Percentiles rank a stretch among this genome's conserved stretches.
phyloP scores from a whole-genome alignment of 2,888 invertebrate genomes.

The Synergus japonicus region DNA sequence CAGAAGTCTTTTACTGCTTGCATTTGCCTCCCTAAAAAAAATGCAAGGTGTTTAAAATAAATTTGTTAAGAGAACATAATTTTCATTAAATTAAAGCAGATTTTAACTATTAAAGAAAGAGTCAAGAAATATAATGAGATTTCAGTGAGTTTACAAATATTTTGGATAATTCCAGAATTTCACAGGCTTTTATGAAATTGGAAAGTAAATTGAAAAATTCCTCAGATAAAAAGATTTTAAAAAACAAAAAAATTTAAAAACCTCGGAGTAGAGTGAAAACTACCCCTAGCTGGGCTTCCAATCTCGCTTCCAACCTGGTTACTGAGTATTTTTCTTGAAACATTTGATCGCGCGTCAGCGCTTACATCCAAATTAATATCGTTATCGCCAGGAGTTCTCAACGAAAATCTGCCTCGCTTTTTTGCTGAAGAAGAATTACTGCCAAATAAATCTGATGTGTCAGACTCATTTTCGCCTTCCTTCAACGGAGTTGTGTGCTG shows the following conservation, averaged over 20 bases:
- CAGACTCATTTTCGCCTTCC: constrained; percentile 7
- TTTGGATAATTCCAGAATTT: no score
- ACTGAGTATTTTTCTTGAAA: background rate
- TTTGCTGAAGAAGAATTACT: constrained; percentile 3
- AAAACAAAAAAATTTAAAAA: background rate
- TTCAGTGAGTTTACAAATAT: no score
- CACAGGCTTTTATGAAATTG: no score
- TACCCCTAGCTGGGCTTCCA: background rate
- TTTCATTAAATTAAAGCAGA: background rate
- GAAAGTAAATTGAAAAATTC: no score
- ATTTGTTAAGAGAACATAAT: background rate
- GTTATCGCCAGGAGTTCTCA: background rate
- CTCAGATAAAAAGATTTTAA: no score
- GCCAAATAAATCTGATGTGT: background rate
- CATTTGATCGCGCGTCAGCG: background rate
- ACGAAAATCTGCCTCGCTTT: constrained; percentile 5
- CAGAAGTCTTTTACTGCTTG: background rate
- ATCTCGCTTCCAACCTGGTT: background rate
- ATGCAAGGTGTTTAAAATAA: background rate
- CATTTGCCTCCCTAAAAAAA: background rate
- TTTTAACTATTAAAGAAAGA: no score
- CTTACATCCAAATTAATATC: background rate
- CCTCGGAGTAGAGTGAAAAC: constrained; percentile 6
- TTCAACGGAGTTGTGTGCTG: background rate
- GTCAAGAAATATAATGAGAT: no score